Percentiles rank a stretch among this genome's conserved stretches.
These are phyloP conservation scores for Acipenser ruthenus DNA, from an alignment of 2,797 vertebrate species.

Conservation along the genomic window DNA sequence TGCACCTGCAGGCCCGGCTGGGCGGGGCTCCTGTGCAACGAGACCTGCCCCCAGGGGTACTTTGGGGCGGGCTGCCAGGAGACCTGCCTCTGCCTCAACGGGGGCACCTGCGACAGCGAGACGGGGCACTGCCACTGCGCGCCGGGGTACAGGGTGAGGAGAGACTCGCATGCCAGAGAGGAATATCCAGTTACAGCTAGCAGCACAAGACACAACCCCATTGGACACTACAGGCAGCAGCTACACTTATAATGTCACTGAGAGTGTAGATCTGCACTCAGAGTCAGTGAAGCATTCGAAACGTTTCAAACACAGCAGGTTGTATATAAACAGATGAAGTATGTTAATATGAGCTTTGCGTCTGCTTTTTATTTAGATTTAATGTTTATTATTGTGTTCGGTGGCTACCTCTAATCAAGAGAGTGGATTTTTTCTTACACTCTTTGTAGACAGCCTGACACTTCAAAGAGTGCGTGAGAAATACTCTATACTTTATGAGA, in stretches of 20 bases:
- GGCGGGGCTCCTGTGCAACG: slow-evolving; percentile 82
- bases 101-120: slow-evolving; percentile 68
- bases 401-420: no score
- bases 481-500: no score
- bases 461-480: no score
- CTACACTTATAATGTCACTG: no score
- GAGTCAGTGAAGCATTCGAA: not conserved
- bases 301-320: not conserved
- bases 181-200: no score
- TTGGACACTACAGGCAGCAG: not conserved
- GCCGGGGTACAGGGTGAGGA: slow-evolving; percentile 74
- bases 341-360: not conserved
- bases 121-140: slow-evolving; percentile 70
- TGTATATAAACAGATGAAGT: no score
- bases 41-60: slow-evolving; percentile 75
- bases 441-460: no score
- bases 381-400: no score
- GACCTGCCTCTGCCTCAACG: slow-evolving; percentile 83
- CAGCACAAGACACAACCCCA: not conserved
- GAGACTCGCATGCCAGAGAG: not conserved
- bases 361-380: no score
- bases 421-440: no score
- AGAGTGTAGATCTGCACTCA: no score
- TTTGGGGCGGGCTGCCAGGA: slow-evolving; percentile 76
- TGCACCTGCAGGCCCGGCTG: slow-evolving; percentile 79